Evolutionary conservation across 2,113 vertebrate genomes (phyloP).

Genomic region (Psilopogon haemacephalus): DNA sequence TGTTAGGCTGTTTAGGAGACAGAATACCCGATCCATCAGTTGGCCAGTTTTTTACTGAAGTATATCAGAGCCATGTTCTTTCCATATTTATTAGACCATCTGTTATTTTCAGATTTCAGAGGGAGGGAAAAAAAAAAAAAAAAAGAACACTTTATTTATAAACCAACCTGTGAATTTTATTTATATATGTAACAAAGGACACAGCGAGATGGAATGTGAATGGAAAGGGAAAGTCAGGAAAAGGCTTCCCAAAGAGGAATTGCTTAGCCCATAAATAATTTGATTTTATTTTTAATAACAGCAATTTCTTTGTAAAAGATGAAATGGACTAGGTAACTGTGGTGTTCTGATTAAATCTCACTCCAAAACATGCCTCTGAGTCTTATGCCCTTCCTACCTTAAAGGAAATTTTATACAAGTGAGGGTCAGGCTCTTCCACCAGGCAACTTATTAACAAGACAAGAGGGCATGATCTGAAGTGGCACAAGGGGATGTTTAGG

Average conservation of each 20-base stretch:
- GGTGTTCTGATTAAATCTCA: neutral
- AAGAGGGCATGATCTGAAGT: too few relatives aligned
- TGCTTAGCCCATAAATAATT: neutral
- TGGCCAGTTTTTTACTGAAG: neutral
- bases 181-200: neutral
- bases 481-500: too few relatives aligned
- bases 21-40: neutral
- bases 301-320: neutral
- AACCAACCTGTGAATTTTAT: neutral
- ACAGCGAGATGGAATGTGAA: neutral
- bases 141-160: neutral
- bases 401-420: too few relatives aligned
- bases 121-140: neutral
- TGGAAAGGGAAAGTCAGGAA: neutral
- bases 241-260: neutral
- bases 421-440: too few relatives aligned
- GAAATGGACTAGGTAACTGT: neutral
- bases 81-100: neutral
- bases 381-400: neutral
- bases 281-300: neutral
- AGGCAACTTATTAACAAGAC: too few relatives aligned
- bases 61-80: neutral
- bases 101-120: neutral
- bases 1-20: neutral
- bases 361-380: neutral